Evolutionary conservation across 37 sponge, comb jelly and placozoan genomes (phyloP), one percentile per base, ranked within the genome.

Genomic region (Chondrosia reniformis): DNA sequence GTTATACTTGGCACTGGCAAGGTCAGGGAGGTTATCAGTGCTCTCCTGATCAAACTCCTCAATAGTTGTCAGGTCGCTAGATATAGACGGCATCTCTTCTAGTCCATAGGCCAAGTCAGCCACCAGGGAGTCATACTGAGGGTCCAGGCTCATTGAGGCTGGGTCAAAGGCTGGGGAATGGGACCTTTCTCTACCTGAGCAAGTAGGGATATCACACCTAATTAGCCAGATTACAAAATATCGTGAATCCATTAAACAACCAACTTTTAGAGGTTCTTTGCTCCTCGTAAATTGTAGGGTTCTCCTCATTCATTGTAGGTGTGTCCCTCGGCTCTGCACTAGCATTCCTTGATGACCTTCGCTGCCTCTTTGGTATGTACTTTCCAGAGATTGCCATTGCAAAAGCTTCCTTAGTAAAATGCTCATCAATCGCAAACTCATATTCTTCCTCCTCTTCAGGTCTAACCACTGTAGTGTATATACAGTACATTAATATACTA

Each of bases 91-190:
- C 72, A 69, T 69, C 22, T 69, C 39, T 1, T 69, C 72, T 19
- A 69, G 32, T 31, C 42, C 41, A 25, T 33, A 37, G 9, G 44
- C 43, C 43, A 69, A 44, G 44, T 69, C 72, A 3, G 41, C 43
- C 42, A 69, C 25, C 39, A 69, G 72, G 4, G 72, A 69, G 43
- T 69, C 72, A 25, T 69, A 69, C 37, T 69, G 72, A 69, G 72
- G 72, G 13, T 69, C 72, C 42, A 69, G 24, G 1, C 30, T 19
- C 52, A 49, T 49, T 49, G 52, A 59, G 7, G 6, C 4, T 30
- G n/a, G 30, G 28, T 59, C 61, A 59, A 59, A 13, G n/a, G 6
- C 28, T 59, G n/a, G 61, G n/a, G 61, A 13, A 13, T 30, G 7
- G 9, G 8, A 19, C n/a, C 61, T 30, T 59, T 6, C 61, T n/a